phyloP scores from a whole-genome alignment of 2,888 invertebrate genomes.

The Epinotia demarniana region DNA sequence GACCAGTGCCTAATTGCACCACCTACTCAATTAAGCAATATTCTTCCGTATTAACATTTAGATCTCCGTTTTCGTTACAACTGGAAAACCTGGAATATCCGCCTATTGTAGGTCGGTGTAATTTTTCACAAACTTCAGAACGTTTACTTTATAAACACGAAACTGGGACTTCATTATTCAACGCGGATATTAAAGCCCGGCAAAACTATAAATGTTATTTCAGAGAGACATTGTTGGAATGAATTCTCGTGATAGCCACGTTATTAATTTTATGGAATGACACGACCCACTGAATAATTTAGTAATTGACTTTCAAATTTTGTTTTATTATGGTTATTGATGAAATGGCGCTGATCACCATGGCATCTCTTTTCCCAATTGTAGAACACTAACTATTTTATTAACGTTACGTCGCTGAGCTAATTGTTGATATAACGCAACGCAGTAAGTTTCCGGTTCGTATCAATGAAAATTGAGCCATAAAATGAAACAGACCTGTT shows the following conservation, averaged over 20 bases:
- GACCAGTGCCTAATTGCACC: too few relatives aligned
- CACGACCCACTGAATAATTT: background rate
- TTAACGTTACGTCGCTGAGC: too few relatives aligned
- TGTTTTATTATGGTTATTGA: background rate
- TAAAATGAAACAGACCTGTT: background rate
- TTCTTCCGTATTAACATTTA: background rate
- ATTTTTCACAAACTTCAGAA: constrained; percentile 12
- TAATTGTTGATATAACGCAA: too few relatives aligned
- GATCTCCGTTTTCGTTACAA: background rate
- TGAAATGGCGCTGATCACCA: too few relatives aligned
- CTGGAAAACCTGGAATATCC: background rate
- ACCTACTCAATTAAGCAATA: background rate
- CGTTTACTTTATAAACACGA: constrained; percentile 28
- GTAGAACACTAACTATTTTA: too few relatives aligned
- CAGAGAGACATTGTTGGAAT: constrained; percentile 5
- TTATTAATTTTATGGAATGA: background rate
- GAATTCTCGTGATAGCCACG: background rate
- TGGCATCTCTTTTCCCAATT: too few relatives aligned
- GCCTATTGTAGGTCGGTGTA: background rate
- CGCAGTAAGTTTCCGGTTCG: too few relatives aligned
- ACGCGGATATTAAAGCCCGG: background rate
- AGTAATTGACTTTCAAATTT: background rate
- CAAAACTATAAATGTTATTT: constrained; percentile 17
- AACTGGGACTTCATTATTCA: constrained; percentile 8
- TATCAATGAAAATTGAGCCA: background rate